Base-by-base conservation (phyloP, 2,797 vertebrate genomes). In the Bradypodion pumilum region DNA sequence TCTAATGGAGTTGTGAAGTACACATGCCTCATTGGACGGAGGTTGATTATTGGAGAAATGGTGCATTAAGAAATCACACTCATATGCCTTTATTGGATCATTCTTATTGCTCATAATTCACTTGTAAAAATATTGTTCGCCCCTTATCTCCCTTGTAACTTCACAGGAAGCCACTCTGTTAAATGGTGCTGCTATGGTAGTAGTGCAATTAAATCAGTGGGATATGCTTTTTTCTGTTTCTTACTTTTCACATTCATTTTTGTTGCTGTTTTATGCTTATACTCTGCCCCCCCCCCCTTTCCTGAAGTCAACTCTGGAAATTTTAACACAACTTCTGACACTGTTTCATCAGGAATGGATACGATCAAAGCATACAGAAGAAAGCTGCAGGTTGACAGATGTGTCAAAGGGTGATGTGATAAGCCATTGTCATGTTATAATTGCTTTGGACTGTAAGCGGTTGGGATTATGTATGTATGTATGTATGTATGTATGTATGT, bases 1-100 rank as follows among this genome's bases (percentile, higher is more conserved):
- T 83, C 88, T 77, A 77, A 89, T 92, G 86, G 89, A 82, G 32
- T 72, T 88, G 83, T 89, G 86, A 93, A 94, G 78, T 89, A 46
- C 87, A 13, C 84, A 89, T 91, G 84, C 87, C 91, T 83, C 80
- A 40, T 66, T 93, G 87, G 91, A 84, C 72, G 63, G 60, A 13
- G 78, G 73, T 88, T 94, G 92, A 93, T 94, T 92, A 90, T 85
- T 85, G 85, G 78, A 88, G 90, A 89, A 91, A 92, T 74, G 81
- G 80, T 65, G 25, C 66, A 49, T 91, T 89, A 88, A 70, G 79
- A 94, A 93, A 93, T 66, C 80, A 85, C 87, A 94, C 86, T 91
- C 89, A 89, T 78, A 89, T 66, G 59, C 75, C 84, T 85, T 80
- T 86, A 72, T 79, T 88, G 80, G 87, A 90, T 91, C 86, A 88